A percentile compares a stretch with the other conserved stretches of the same genome.
These are phyloP conservation scores for Cyclura pinguis DNA, from an alignment of 2,797 vertebrate genomes.

Conservation along the genomic window DNA sequence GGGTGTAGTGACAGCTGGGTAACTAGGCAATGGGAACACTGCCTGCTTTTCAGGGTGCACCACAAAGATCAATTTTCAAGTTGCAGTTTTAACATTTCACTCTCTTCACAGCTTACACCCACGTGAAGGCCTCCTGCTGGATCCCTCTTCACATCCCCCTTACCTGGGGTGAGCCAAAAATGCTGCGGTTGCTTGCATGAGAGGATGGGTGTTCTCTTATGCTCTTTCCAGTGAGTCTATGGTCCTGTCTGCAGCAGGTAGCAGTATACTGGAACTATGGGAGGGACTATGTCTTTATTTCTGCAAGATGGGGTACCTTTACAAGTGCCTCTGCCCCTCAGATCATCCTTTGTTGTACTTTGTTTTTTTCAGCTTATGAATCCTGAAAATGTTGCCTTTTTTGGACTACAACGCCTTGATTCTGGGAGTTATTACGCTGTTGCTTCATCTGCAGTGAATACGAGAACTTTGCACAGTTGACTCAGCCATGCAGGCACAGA, in stretches of 20 bases:
- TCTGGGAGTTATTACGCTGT: background rate
- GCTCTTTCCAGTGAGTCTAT: background rate
- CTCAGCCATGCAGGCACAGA: background rate
- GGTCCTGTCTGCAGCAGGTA: background rate
- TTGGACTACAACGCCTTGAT: background rate
- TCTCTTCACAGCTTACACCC: slow-evolving; percentile 33
- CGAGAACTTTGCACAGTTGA: background rate
- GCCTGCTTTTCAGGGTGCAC: slow-evolving; percentile 48
- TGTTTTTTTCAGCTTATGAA: background rate
- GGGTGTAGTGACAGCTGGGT: slow-evolving; percentile 53
- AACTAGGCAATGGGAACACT: slow-evolving; percentile 51
- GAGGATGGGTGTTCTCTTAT: background rate
- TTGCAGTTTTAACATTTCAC: slow-evolving; percentile 40
- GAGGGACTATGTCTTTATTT: background rate
- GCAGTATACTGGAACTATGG: background rate
- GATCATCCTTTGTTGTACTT: background rate
- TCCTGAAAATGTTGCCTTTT: background rate
- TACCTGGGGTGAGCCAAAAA: slow-evolving; percentile 15
- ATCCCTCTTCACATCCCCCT: background rate
- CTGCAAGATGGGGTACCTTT: background rate
- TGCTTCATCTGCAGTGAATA: background rate
- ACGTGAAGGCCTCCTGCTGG: slow-evolving; percentile 30
- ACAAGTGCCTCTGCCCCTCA: too few relatives aligned
- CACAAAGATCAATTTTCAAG: slow-evolving; percentile 44
- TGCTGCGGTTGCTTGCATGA: background rate